phyloP scores from a whole-genome alignment of 2,113 vertebrate species.

The Haemorhous mexicanus region DNA sequence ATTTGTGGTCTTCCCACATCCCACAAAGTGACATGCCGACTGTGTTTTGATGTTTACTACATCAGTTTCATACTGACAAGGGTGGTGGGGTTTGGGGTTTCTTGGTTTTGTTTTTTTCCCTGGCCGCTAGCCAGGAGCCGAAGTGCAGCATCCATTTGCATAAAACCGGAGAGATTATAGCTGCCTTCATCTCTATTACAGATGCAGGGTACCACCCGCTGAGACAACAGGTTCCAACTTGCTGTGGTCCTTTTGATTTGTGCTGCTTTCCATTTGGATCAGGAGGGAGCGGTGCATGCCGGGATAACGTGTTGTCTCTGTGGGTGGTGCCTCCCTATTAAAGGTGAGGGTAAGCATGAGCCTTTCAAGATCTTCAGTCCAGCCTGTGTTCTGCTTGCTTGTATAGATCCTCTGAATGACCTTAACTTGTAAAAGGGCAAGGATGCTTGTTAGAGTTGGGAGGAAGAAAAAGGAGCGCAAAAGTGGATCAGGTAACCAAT shows the following conservation, averaged over 20 bases:
- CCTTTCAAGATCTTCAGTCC: slow-evolving; percentile 39
- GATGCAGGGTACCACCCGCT: slow-evolving; percentile 24
- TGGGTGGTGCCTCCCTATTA: slow-evolving; percentile 49
- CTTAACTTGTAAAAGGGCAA: slow-evolving; percentile 58
- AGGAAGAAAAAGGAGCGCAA: slow-evolving; percentile 37
- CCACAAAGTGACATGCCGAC: neutral
- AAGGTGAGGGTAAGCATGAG: slow-evolving; percentile 50
- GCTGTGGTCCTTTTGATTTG: slow-evolving; percentile 52
- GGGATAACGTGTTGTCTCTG: slow-evolving; percentile 27
- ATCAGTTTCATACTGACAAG: neutral
- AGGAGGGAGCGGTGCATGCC: slow-evolving; percentile 1
- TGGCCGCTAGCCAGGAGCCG: neutral
- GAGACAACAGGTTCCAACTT: slow-evolving; percentile 44
- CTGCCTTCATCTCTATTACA: slow-evolving; percentile 40
- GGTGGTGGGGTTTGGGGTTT: neutral
- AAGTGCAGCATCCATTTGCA: neutral
- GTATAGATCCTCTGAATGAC: slow-evolving; percentile 48
- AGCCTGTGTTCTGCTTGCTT: slow-evolving; percentile 40
- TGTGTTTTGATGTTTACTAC: neutral
- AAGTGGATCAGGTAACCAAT: slow-evolving; percentile 61
- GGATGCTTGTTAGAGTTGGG: slow-evolving; percentile 54
- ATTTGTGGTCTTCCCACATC: slow-evolving; percentile 9
- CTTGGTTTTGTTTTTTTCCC: neutral
- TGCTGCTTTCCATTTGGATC: slow-evolving; percentile 17
- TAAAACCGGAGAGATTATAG: neutral